Base-by-base conservation (phyloP, 2,113 vertebrate genomes). In the Haplochromis vanheusdeni region DNA sequence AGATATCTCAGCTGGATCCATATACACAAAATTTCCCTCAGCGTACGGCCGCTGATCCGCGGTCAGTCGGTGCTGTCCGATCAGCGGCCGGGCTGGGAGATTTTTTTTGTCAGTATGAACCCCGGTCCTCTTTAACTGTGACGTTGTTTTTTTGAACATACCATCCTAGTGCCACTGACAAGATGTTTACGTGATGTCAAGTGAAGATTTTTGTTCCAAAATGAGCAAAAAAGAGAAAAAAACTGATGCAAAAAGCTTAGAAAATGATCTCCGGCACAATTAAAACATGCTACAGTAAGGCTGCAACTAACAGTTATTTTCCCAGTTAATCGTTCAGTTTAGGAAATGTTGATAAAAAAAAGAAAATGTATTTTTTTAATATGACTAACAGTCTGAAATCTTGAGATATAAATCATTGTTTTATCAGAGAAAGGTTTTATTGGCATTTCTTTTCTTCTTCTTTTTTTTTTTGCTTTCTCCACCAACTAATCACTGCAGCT, bases 151-250 rank as follows among this genome's bases (percentile, higher is more conserved):
- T 82, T 88, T 90, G 86, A 90, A 87, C 91, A 73, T 87, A 23
- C 81, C 40, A 85, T 93, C 87, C 47, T 90, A 92, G 92, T 92
- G 91, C 88, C 93, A 89, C 87, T 85, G 90, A 90, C 42, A 11
- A 94, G 86, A 86, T 89, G 91, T 92, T 89, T 86, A 85, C 17
- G 92, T 92, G 87, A 90, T 70, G 86, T 95, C 85, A 49, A 80
- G 91, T 93, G 86, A 89, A 84, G 89, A 75, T 47, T 92, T 85
- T 75, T 88, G 79, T 92, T 90, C 87, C 88, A 89, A 91, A 93
- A 91, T 90, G 56, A 80, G 60, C 68, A 73, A 33, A 81, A 81
- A 80, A 70, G 2, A 17, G 3, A 45, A 28, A 28, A 28, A 81
- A 81, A 70, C 2, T 13, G 17, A 87, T 4, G 21, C 35, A 82